These are phyloP conservation scores for Holacanthella duospinosa DNA, from an alignment of 2,888 invertebrate species.

Conservation along the genomic window DNA sequence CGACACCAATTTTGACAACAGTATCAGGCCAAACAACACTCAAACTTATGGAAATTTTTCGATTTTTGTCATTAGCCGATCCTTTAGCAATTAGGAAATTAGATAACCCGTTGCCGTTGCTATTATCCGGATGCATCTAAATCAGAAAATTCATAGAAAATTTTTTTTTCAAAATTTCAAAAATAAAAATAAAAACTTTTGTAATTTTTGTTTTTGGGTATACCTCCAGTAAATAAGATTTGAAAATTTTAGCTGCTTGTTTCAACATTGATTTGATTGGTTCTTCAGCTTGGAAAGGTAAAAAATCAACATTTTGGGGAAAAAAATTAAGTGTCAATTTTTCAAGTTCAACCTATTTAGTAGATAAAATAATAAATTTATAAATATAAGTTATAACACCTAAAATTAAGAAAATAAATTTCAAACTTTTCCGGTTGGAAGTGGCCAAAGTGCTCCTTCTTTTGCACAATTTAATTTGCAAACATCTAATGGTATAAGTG, in stretches of 20 bases:
- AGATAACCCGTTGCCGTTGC: too few relatives aligned
- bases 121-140: too few relatives aligned
- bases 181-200: too few relatives aligned
- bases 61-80: neutral
- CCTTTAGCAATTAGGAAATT: conserved; percentile 1
- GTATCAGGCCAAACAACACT: conserved; percentile 22
- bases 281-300: conserved; percentile 12
- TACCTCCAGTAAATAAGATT: conserved; percentile 26
- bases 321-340: conserved; percentile 26
- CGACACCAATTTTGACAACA: conserved; percentile 19
- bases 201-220: conserved; percentile 5
- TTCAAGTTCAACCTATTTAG: too few relatives aligned
- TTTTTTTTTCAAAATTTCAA: too few relatives aligned
- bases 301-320: conserved; percentile 30
- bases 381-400: too few relatives aligned
- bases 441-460: conserved; percentile 37
- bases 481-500: conserved; percentile 20
- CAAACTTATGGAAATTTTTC: conserved; percentile 15
- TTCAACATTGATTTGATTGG: conserved; percentile 38
- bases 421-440: conserved; percentile 32
- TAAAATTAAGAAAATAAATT: conserved; percentile 5
- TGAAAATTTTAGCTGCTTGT: conserved; percentile 22
- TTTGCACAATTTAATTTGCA: conserved; percentile 38
- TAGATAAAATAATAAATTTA: too few relatives aligned
- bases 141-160: too few relatives aligned